phyloP scores from a whole-genome alignment of 1,140 invertebrate genomes.

The Daktulosphaira vitifoliae region DNA sequence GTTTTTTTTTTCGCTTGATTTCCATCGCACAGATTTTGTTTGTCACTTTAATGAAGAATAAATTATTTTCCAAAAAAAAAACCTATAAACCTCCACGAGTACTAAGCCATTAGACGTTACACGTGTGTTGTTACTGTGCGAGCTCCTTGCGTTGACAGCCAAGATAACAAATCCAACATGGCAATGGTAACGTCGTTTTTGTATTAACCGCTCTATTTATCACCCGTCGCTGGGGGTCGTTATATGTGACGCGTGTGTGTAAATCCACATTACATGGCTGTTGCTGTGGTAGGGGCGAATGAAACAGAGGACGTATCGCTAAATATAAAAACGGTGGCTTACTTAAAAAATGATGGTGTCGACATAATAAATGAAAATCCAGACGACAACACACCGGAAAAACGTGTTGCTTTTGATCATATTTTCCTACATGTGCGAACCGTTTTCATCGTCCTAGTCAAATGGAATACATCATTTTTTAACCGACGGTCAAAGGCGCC shows the following conservation, averaged over 20 bases:
- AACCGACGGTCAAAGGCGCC: no score
- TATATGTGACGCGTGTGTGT: neutral
- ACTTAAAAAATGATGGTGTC: no score
- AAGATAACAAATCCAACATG: constrained; percentile 22
- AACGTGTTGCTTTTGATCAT: no score
- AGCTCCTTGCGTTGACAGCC: constrained; percentile 10
- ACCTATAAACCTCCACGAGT: neutral
- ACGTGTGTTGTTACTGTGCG: neutral
- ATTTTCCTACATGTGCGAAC: no score
- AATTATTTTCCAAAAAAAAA: constrained; percentile 1
- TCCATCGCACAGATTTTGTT: neutral
- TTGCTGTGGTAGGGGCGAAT: neutral
- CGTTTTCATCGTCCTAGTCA: no score
- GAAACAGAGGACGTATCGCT: no score
- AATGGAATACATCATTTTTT: no score
- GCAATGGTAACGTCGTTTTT: constrained; percentile 13
- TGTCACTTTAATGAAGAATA: constrained; percentile 22
- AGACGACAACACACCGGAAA: no score
- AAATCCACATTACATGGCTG: constrained; percentile 25
- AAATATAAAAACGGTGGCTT: no score
- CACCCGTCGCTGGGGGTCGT: constrained; percentile 20
- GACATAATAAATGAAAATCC: no score
- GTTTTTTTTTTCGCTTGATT: no score
- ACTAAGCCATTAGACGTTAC: constrained; percentile 7
- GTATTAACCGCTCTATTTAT: constrained; percentile 31